phyloP scores from a whole-genome alignment of 2,888 invertebrate genomes.

The Trypoxylon attenuatum region DNA sequence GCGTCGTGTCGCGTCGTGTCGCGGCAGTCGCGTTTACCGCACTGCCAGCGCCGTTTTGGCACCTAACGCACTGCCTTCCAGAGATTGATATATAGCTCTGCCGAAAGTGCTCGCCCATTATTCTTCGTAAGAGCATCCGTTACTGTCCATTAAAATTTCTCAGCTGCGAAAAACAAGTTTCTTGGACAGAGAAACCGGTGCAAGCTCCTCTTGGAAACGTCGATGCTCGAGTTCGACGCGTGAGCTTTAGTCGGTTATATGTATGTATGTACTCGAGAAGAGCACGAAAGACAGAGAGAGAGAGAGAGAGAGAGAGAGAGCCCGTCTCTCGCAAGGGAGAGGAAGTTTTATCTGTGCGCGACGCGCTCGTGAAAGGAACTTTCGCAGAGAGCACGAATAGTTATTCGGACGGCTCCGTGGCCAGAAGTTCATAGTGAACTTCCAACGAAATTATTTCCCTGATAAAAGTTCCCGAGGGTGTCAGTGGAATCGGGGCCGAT shows the following conservation, averaged over 20 bases:
- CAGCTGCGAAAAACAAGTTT: conserved; percentile 24
- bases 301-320: too few species aligned
- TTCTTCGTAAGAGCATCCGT: conserved; percentile 40
- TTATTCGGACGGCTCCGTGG: conserved; percentile 25
- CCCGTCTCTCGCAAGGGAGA: conserved; percentile 32
- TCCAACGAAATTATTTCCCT: conserved; percentile 54
- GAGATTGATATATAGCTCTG: conserved; percentile 43
- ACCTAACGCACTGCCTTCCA: conserved; percentile 8
- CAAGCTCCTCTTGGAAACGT: conserved; percentile 31
- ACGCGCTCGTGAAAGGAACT: conserved; percentile 40
- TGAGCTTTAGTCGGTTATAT: too few species aligned
- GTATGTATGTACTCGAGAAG: too few species aligned
- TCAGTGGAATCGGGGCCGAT: conserved; percentile 47
- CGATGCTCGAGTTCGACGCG: conserved; percentile 35
- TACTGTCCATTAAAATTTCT: conserved; percentile 45
- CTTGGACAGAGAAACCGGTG: conserved; percentile 8
- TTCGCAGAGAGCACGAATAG: conserved; percentile 20
- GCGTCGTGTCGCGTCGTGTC: background rate
- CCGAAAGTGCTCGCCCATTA: conserved; percentile 35
- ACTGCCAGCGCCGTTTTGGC: too few species aligned
- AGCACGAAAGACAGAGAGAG: too few species aligned
- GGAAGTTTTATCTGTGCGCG: conserved; percentile 39
- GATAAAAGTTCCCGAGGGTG: conserved; percentile 53
- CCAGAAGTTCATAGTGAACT: conserved; percentile 49
- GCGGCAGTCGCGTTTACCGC: too few species aligned